A percentile compares a stretch with the other conserved stretches of the same genome.
phyloP scores from a whole-genome alignment of 2,888 invertebrate species.

The Megalurothrips usitatus region DNA sequence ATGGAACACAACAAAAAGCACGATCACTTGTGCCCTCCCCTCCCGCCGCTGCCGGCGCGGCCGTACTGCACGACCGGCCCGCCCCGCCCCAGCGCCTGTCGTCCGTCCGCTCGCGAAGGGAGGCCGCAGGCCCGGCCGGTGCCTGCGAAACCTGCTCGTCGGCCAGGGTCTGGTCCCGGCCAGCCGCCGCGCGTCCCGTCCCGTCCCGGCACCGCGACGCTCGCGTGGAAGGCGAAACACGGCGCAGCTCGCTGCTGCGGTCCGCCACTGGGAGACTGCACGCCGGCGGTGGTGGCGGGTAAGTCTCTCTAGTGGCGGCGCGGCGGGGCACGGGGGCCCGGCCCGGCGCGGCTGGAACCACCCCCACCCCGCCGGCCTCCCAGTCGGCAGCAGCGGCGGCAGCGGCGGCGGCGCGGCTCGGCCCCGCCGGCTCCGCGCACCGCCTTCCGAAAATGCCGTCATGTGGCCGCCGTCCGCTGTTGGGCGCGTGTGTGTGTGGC shows the following conservation, averaged over 20 bases:
- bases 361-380: neutral
- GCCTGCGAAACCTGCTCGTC: neutral
- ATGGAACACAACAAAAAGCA: too few species aligned
- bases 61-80: neutral
- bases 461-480: neutral
- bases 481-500: neutral
- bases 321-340: neutral
- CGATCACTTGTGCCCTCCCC: too few species aligned
- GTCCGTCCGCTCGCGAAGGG: neutral
- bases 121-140: neutral
- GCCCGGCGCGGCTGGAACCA: neutral
- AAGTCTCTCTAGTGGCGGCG: neutral
- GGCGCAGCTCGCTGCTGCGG: constrained; percentile 40
- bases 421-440: neutral
- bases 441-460: neutral
- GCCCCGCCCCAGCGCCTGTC: neutral
- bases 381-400: neutral
- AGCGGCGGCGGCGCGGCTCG: neutral
- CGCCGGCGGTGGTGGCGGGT: neutral
- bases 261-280: too few species aligned
- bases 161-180: neutral
- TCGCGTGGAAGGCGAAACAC: neutral
- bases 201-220: neutral
- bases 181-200: neutral
- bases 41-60: too few species aligned